Evolutionary conservation across 2,113 vertebrate species (phyloP).

Genomic region (Loxodonta africana): DNA sequence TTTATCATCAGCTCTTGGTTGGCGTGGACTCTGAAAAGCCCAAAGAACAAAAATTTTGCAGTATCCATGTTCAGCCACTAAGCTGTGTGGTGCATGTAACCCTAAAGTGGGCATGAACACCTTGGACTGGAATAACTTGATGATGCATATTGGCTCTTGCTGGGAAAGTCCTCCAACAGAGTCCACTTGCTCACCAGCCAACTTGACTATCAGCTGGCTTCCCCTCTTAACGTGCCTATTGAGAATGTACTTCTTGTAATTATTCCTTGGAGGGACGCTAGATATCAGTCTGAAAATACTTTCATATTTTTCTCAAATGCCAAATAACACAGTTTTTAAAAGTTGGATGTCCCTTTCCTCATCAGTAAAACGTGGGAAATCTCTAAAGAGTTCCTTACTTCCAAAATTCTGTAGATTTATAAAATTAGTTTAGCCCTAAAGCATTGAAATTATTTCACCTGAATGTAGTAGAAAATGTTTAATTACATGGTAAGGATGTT

Average conservation of each 20-base stretch:
- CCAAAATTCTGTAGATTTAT: neutral
- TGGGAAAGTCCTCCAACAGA: neutral
- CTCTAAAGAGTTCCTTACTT: neutral
- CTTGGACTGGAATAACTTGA: neutral
- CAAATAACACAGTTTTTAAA: neutral
- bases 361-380: neutral
- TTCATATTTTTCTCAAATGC: neutral
- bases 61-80: neutral
- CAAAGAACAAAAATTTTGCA: neutral
- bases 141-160: neutral
- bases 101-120: neutral
- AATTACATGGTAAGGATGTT: neutral
- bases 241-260: neutral
- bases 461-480: neutral
- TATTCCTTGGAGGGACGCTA: neutral
- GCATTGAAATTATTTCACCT: neutral
- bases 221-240: neutral
- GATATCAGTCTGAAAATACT: neutral
- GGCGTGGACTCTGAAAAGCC: neutral
- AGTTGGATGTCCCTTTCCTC: neutral
- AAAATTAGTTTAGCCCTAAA: slow-evolving; percentile 20
- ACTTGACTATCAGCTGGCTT: neutral
- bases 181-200: neutral
- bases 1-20: neutral
- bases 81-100: neutral